Base-by-base conservation (phyloP, 2,888 invertebrate species). In the Pinctada fucata region DNA sequence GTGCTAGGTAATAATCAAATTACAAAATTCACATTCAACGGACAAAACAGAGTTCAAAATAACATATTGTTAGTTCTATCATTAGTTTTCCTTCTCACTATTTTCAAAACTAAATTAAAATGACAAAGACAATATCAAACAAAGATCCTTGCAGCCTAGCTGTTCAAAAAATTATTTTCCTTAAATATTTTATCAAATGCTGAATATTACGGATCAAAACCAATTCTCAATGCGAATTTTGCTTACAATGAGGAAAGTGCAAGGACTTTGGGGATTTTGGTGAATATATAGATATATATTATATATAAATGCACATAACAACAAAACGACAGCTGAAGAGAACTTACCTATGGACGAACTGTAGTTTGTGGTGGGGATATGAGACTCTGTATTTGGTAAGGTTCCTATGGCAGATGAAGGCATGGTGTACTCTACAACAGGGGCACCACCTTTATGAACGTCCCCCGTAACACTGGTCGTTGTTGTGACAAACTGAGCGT, bases 401-500 rank as follows among this genome's bases (percentile, higher is more conserved):
- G 76, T 80, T 52, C 76, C 77, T n/a, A 77, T 75, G 66, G 80
- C 77, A 69, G 80, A 74, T 10, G 80, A 78, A 58, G 78, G 75
- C 72, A 80, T 80, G 5, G 63, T 80, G 70, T 80, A 80, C 66
- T 80, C 80, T 47, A 77, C 71, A 52, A 67, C 48, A 48, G 64
- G 51, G 10, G 49, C 16, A 16, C 66, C 50, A 31, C 48, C 51
- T 68, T 58, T 70, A 50, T 78, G 72, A 64, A 80, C 68, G 10
- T 78, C 80, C 63, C 75, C 75, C 52, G 77, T 52, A 48, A 74
- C 75, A 47, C 77, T 75, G 50, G 78, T 80, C 64, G 77, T 75
- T 47, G 80, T 75, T 49, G 77, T 78, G 31, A 80, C 69, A 64
- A 80, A 80, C 74, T 80, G 80, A 80, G 80, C 75, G 68, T 79